phyloP scores from a whole-genome alignment of 2,797 vertebrate species.

The Enteromius afrohamiltoni region DNA sequence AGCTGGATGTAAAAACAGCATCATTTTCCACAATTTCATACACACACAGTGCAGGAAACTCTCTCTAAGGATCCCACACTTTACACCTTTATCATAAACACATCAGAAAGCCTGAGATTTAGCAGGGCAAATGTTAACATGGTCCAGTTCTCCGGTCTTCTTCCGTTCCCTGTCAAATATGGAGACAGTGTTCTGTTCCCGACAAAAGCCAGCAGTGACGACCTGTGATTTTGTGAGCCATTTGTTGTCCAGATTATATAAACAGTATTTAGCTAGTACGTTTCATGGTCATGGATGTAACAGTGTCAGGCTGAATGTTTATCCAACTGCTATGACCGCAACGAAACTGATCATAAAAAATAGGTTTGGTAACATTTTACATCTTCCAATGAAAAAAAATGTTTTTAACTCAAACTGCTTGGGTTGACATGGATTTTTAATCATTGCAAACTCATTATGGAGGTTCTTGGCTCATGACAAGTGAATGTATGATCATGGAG shows the following conservation, averaged over 20 bases:
- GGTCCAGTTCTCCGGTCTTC: neutral
- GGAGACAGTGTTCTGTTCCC: constrained; percentile 14
- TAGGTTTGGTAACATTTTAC: neutral
- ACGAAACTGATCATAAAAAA: constrained; percentile 9
- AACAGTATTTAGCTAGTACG: constrained; percentile 23
- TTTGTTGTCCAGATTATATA: constrained; percentile 21
- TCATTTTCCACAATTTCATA: neutral
- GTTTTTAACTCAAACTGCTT: neutral
- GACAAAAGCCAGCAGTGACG: constrained; percentile 47
- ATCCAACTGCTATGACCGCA: constrained; percentile 24
- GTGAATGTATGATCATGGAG: neutral
- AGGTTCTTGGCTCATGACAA: neutral
- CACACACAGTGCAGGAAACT: constrained; percentile 4
- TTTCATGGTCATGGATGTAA: neutral
- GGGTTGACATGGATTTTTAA: neutral
- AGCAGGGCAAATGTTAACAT: constrained; percentile 23
- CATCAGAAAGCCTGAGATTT: constrained; percentile 3
- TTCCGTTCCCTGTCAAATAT: constrained; percentile 23
- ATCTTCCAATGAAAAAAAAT: neutral
- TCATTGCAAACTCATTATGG: neutral
- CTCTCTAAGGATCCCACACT: constrained; percentile 30
- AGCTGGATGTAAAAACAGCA: neutral
- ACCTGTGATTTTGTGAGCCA: constrained; percentile 24
- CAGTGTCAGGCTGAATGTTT: neutral
- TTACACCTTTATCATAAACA: constrained; percentile 39